Base-by-base conservation (phyloP, 2,888 invertebrate species). In the Abscondita cerata region DNA sequence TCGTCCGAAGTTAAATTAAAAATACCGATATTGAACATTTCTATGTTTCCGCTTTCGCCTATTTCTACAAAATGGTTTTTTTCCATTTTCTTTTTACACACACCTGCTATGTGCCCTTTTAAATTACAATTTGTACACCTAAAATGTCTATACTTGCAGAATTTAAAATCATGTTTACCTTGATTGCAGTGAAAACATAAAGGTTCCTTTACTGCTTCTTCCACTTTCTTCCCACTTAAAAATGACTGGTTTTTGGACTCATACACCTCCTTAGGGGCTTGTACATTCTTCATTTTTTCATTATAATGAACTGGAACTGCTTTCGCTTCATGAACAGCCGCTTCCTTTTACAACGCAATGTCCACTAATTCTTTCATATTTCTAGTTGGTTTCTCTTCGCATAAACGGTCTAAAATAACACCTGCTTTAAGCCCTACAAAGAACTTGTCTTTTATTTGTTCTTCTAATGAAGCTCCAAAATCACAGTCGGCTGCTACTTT, bases 401-500 rank as follows among this genome's bases (percentile, higher is more conserved):
- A 25, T 25, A 25, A 25, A 25, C 25, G 25, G 6, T 25, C 25
- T 25, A 25, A 25, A 25, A 25, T 25, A 25, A 25, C 2, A 25
- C 25, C 25, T 4, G 4, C 6, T 25, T 25, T 25, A 4, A 25
- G 6, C 25, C 25, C 25, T 6, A 25, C 25, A 6, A 25, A 2
- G 6, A 25, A 25, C 6, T 25, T 25, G 25, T 25, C 25, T 6
- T 25, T 25, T 9, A 59, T 44, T 20, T 55, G 4, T 9, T 33
- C n/a, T 15, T 48, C 46, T 12, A 64, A 40, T 1, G n/a, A 18
- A 13, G 9, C 20, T 9, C 67, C 64, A 61, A 69, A 69, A n/a
- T 62, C 61, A 52, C 69, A 69, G 34, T 69, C 64, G 8, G 62
- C 62, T 33, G 68, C 67, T 8, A 54, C n/a, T 13, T 59, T 62